Evolutionary conservation across 2,113 vertebrate genomes (phyloP).

Genomic region (Sebastes schlegelii): DNA sequence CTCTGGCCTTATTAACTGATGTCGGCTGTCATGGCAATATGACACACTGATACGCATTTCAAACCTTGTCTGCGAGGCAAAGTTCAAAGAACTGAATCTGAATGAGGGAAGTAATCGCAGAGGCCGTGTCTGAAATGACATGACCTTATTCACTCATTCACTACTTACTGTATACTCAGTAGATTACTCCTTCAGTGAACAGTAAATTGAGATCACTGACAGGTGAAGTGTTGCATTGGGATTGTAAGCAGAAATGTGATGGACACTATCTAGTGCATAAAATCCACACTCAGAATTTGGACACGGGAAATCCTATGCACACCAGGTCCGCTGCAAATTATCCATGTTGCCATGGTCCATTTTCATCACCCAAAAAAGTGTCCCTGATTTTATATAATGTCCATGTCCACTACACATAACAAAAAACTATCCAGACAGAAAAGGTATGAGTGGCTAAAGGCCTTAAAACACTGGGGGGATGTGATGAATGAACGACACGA

Average conservation of each 20-base stretch:
- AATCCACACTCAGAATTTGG: not conserved
- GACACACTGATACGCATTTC: constrained; percentile 19
- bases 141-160: not conserved
- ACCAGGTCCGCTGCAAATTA: too few relatives aligned
- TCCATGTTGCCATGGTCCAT: too few relatives aligned
- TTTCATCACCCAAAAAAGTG: too few relatives aligned
- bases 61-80: not conserved
- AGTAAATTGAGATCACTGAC: not conserved
- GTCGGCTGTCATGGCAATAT: constrained; percentile 31
- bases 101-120: not conserved
- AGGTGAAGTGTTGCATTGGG: not conserved
- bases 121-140: not conserved
- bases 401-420: too few relatives aligned
- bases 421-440: too few relatives aligned
- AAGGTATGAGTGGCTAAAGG: too few relatives aligned
- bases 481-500: too few relatives aligned
- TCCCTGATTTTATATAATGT: too few relatives aligned
- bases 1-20: constrained; percentile 37
- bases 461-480: too few relatives aligned
- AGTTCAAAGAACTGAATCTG: not conserved
- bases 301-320: not conserved
- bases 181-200: too few relatives aligned
- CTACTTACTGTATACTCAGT: not conserved
- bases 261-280: not conserved
- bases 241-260: not conserved